phyloP scores from a whole-genome alignment of 2,888 invertebrate genomes.

The Temnothorax unifasciatus region DNA sequence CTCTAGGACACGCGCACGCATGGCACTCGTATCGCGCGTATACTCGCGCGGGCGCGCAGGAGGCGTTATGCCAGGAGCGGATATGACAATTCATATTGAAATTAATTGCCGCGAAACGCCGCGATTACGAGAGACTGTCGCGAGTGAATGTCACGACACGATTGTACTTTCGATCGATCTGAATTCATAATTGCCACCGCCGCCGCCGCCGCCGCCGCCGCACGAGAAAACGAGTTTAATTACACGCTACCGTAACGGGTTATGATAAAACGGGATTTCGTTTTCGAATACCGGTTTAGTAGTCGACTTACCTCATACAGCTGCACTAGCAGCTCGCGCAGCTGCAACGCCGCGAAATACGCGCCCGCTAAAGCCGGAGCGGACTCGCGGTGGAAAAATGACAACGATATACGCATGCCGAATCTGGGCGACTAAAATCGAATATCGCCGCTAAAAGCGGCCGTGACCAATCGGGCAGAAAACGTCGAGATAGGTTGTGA shows the following conservation, averaged over 20 bases:
- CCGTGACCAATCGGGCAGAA: conserved; percentile 22
- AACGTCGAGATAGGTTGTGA: not conserved
- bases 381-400: not conserved
- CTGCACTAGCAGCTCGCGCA: conserved; percentile 38
- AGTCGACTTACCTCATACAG: conserved; percentile 37
- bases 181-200: conserved; percentile 61
- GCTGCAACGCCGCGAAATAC: conserved; percentile 22
- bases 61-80: not conserved
- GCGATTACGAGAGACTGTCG: conserved; percentile 57
- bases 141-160: conserved; percentile 62
- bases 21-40: no score
- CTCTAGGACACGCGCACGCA: not conserved
- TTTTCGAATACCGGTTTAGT: conserved; percentile 57
- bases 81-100: conserved; percentile 41
- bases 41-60: not conserved
- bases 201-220: conserved; percentile 9
- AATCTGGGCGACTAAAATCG: not conserved
- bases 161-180: conserved; percentile 68
- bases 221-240: conserved; percentile 62
- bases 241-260: conserved; percentile 59
- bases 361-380: conserved; percentile 19
- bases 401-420: conserved; percentile 5
- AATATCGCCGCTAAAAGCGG: not conserved
- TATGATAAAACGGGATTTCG: conserved; percentile 64
- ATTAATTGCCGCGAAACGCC: conserved; percentile 51